These are phyloP conservation scores for Muscina levida DNA, from an alignment of 2,888 invertebrate genomes.

Conservation along the genomic window DNA sequence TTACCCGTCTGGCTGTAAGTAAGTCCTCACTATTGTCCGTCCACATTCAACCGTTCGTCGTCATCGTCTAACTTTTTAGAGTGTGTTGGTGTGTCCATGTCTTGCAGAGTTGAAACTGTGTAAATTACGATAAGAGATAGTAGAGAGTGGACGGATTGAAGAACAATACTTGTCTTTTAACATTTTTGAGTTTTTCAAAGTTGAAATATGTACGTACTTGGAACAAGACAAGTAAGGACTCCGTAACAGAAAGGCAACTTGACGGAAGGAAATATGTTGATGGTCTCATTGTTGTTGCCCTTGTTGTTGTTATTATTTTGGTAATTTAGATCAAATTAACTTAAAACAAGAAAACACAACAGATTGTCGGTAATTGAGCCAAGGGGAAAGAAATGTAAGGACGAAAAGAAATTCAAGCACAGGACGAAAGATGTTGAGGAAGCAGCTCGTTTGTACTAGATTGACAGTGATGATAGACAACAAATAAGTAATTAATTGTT, in stretches of 20 bases:
- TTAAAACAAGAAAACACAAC: slow-evolving; percentile 34
- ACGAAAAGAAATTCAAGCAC: background rate
- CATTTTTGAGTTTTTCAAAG: background rate
- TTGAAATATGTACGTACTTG: background rate
- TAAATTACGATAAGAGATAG: slow-evolving; percentile 48
- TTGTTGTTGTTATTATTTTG: slow-evolving; percentile 42
- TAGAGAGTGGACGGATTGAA: slow-evolving; percentile 25
- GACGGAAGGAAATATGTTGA: slow-evolving; percentile 23
- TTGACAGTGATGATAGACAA: slow-evolving; percentile 75
- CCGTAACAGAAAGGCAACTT: no score
- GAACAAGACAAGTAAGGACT: background rate
- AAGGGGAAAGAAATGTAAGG: no score
- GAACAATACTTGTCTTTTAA: slow-evolving; percentile 50
- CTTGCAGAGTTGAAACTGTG: slow-evolving; percentile 29
- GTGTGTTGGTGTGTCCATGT: slow-evolving; percentile 14
- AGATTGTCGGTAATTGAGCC: slow-evolving; percentile 13
- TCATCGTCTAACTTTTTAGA: no score
- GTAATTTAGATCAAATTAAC: slow-evolving; percentile 52
- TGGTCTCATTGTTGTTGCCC: slow-evolving; percentile 13
- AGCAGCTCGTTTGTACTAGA: slow-evolving; percentile 63
- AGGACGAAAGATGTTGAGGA: slow-evolving; percentile 10
- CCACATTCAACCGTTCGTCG: no score
- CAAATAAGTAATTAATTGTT: slow-evolving; percentile 75
- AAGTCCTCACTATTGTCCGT: background rate
- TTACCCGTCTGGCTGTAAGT: slow-evolving; percentile 8